These are phyloP conservation scores for Magallana ariakensis DNA, from an alignment of 1,140 invertebrate species.

Conservation along the genomic window DNA sequence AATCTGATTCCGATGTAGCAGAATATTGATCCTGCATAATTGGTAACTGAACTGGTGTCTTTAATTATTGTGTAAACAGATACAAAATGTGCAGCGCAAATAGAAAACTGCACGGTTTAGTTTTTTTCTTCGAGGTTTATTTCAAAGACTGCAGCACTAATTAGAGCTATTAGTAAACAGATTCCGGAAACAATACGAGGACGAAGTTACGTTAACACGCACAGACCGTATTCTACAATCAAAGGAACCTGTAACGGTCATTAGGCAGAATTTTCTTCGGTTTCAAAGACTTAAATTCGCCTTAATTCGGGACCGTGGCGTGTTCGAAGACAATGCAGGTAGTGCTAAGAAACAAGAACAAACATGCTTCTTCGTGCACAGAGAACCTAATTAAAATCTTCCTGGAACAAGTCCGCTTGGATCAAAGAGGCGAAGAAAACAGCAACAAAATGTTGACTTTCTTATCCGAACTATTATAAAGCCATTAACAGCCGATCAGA, in stretches of 20 bases:
- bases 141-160: not conserved
- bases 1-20: too few relatives aligned
- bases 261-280: not conserved
- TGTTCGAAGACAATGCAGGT: not conserved
- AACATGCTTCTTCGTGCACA: not conserved
- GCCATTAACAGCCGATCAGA: not conserved
- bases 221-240: not conserved
- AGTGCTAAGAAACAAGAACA: too few relatives aligned
- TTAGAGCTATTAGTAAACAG: not conserved
- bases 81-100: not conserved
- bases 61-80: not conserved
- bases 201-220: not conserved
- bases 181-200: not conserved
- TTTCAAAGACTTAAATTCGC: conserved; percentile 1
- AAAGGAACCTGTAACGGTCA: not conserved
- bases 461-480: conserved; percentile 1
- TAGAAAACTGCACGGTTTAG: not conserved
- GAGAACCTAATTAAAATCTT: not conserved
- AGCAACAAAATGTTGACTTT: not conserved
- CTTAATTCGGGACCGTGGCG: not conserved
- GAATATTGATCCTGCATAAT: too few relatives aligned
- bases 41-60: too few relatives aligned
- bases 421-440: not conserved
- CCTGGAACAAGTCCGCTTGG: not conserved
- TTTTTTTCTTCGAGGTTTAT: not conserved